phyloP scores from a whole-genome alignment of 2,888 invertebrate species.

The Meliscaeva auricollis region DNA sequence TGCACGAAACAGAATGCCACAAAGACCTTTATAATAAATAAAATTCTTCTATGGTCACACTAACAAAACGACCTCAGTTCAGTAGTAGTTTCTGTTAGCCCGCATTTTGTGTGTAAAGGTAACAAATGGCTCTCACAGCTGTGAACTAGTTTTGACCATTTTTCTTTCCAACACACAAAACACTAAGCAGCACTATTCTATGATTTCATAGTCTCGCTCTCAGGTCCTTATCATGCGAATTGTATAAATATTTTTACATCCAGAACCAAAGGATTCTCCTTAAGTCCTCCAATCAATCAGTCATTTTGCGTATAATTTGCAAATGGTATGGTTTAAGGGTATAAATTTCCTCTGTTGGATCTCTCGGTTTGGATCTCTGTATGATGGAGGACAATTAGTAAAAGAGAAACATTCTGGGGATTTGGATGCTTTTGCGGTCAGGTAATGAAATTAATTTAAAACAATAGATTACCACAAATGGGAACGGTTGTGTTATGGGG shows the following conservation, averaged over 20 bases:
- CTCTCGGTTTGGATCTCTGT: not conserved
- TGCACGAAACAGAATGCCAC: not conserved
- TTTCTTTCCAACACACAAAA: conserved; percentile 40
- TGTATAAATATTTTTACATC: conserved; percentile 25
- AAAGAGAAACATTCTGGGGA: conserved; percentile 28
- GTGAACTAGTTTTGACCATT: conserved; percentile 61
- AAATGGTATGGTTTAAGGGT: conserved; percentile 60
- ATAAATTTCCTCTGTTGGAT: conserved; percentile 38
- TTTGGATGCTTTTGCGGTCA: conserved; percentile 51
- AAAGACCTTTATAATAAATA: too few relatives aligned
- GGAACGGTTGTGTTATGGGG: conserved; percentile 19
- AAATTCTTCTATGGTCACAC: not conserved
- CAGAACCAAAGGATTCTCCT: conserved; percentile 7
- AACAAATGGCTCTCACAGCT: conserved; percentile 64
- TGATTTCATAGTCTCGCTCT: not conserved
- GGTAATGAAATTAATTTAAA: conserved; percentile 68
- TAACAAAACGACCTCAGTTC: conserved; percentile 4
- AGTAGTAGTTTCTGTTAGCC: not conserved
- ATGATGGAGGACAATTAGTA: conserved; percentile 19
- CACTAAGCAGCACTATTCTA: conserved; percentile 16
- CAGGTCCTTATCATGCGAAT: conserved; percentile 52
- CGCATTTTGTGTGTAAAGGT: conserved; percentile 37
- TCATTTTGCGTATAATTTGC: conserved; percentile 66
- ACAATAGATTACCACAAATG: conserved; percentile 62
- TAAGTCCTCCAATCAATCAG: conserved; percentile 69